These are phyloP conservation scores for Drosophila sucinea DNA, from an alignment of 1,140 invertebrate species.

Conservation along the genomic window DNA sequence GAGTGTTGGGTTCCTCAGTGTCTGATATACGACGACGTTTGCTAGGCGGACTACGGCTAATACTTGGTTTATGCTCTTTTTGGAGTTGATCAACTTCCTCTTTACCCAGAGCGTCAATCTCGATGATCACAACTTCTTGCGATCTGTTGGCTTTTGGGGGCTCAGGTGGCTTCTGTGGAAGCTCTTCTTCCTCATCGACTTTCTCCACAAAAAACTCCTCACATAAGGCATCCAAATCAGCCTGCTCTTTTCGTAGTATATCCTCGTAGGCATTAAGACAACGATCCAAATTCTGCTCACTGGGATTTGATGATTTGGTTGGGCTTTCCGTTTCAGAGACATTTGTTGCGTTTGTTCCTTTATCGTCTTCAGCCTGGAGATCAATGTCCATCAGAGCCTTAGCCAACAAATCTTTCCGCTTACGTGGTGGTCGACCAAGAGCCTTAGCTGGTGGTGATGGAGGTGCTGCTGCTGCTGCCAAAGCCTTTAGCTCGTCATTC, in stretches of 20 bases:
- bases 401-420: slow-evolving; percentile 59
- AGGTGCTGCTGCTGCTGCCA: slow-evolving; percentile 10
- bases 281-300: slow-evolving; percentile 57
- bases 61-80: slow-evolving; percentile 46
- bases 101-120: slow-evolving; percentile 68
- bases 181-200: slow-evolving; percentile 7
- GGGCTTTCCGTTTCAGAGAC: neutral
- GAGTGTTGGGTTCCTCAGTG: slow-evolving; percentile 32
- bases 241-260: slow-evolving; percentile 58
- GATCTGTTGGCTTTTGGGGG: slow-evolving; percentile 2
- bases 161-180: neutral
- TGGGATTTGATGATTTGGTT: slow-evolving; percentile 42
- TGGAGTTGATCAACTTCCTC: slow-evolving; percentile 60
- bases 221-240: slow-evolving; percentile 57
- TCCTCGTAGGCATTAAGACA: slow-evolving; percentile 63
- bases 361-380: slow-evolving; percentile 45
- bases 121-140: slow-evolving; percentile 66
- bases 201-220: slow-evolving; percentile 48
- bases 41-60: neutral
- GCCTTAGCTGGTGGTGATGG: neutral
- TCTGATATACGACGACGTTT: slow-evolving; percentile 49
- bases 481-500: slow-evolving; percentile 27
- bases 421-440: neutral
- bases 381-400: slow-evolving; percentile 76
- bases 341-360: neutral